phyloP scores from a whole-genome alignment of 2,797 vertebrate species.

The Tamandua tetradactyla region DNA sequence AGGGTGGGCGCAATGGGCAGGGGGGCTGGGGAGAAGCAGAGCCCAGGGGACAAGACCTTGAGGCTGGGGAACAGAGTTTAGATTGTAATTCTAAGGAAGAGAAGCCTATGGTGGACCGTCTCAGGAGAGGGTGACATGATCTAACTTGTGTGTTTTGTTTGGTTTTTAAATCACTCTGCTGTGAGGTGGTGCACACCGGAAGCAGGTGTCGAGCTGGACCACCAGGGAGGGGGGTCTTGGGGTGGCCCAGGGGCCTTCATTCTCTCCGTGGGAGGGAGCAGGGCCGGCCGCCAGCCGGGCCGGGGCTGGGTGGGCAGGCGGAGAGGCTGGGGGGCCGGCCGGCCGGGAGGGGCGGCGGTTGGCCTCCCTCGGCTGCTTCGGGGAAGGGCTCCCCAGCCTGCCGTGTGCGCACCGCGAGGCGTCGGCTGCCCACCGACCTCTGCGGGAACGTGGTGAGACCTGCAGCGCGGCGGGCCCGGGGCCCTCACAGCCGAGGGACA shows the following conservation, averaged over 20 bases:
- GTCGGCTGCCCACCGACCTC: not conserved
- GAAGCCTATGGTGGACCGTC: not conserved
- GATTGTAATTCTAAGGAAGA: not conserved
- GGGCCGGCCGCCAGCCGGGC: not conserved
- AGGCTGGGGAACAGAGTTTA: not conserved
- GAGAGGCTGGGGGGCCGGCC: not conserved
- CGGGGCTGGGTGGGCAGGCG: too few relatives aligned
- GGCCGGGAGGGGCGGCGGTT: fast-evolving
- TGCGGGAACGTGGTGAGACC: not conserved
- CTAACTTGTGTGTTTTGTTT: not conserved
- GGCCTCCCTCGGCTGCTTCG: not conserved
- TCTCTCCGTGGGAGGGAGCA: too few relatives aligned
- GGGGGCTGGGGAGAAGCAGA: not conserved
- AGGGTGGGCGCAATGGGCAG: fast-evolving
- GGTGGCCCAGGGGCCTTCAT: not conserved
- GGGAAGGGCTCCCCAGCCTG: not conserved
- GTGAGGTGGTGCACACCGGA: not conserved
- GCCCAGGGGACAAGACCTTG: not conserved
- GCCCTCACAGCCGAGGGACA: not conserved
- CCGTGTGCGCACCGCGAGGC: not conserved
- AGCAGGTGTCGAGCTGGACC: not conserved
- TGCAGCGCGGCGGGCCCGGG: too few relatives aligned
- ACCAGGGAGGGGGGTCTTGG: not conserved
- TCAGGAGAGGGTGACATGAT: not conserved
- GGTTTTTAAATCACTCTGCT: not conserved